Conservation (phyloP, 2,888 invertebrate genomes). For the Acronicta aceris region DNA sequence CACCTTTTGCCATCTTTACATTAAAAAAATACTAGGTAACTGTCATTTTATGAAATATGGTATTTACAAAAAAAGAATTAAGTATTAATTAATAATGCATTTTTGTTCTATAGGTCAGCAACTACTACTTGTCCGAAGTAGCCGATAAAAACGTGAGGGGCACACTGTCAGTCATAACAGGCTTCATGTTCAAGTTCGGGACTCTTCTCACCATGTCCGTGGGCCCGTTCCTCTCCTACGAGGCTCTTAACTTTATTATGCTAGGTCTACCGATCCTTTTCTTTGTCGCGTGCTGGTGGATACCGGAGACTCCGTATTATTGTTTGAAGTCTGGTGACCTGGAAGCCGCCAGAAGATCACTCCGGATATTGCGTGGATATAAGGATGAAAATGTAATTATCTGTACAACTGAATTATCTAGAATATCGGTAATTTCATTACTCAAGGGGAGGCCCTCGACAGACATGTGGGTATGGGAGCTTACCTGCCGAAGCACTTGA, state of each 20-base stretch:
- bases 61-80: too few relatives aligned
- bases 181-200: constrained; percentile 79
- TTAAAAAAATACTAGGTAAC: too few relatives aligned
- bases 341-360: constrained; percentile 77
- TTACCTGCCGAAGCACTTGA: too few relatives aligned
- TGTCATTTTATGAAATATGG: too few relatives aligned
- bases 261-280: constrained; percentile 81
- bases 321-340: constrained; percentile 84
- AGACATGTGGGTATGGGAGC: too few relatives aligned
- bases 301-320: constrained; percentile 90
- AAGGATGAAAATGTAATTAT: constrained; percentile 66
- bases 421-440: too few relatives aligned
- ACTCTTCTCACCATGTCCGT: constrained; percentile 75
- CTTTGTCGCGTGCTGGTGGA: constrained; percentile 83
- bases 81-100: too few relatives aligned
- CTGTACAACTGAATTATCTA: too few relatives aligned
- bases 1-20: too few relatives aligned
- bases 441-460: too few relatives aligned
- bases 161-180: constrained; percentile 71
- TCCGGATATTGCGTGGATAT: constrained; percentile 76
- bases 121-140: constrained; percentile 85
- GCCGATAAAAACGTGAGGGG: constrained; percentile 83
- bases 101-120: constrained; percentile 73
- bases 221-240: constrained; percentile 79
- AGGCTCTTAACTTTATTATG: constrained; percentile 78